Evolutionary conservation across 1,140 invertebrate species (phyloP).

Genomic region (silkworm (Bombyx mori)): ASM3026992v2 NC_085115.1:8729001-8729500

Average conservation of each 20-base stretch:
- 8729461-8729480: no score
- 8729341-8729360: constrained; percentile 47
- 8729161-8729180: constrained; percentile 70
- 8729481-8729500: no score
- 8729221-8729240: constrained; percentile 88
- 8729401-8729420: not conserved
- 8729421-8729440: no score
- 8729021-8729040: no score
- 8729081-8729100: no score
- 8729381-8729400: constrained; percentile 19
- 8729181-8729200: constrained; percentile 89
- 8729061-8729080: no score
- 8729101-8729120: no score
- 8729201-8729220: constrained; percentile 91
- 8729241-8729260: constrained; percentile 88
- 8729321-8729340: constrained; percentile 59
- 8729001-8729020: no score
- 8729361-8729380: constrained; percentile 38
- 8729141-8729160: not conserved
- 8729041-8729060: no score
- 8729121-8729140: not conserved
- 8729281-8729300: constrained; percentile 85
- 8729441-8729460: no score
- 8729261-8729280: constrained; percentile 87
- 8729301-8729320: constrained; percentile 68